phyloP scores from a whole-genome alignment of 2,797 vertebrate species.

The Poeciliopsis turneri region DNA sequence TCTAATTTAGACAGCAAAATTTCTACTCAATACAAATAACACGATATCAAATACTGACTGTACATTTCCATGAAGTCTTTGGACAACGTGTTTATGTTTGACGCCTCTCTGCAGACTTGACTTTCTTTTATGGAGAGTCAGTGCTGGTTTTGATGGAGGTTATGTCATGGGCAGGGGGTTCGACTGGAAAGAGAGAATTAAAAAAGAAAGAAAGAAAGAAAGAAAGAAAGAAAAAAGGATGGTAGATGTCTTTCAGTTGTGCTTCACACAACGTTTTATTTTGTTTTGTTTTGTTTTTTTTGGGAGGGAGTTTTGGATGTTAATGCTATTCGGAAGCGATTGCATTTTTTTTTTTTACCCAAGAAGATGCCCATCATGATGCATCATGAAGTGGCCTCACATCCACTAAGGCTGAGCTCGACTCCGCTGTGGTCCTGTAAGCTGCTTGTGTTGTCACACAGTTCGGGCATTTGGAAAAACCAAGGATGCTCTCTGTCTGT shows the following conservation, averaged over 20 bases:
- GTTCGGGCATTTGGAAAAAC: slow-evolving; percentile 52
- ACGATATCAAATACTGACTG: background rate
- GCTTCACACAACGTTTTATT: background rate
- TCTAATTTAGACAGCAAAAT: background rate
- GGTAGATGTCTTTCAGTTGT: background rate
- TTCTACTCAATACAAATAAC: background rate
- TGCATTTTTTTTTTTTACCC: background rate
- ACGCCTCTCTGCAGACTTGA: background rate
- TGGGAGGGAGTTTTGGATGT: background rate
- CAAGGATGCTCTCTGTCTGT: background rate
- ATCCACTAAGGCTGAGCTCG: background rate
- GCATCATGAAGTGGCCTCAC: background rate
- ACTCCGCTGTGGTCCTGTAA: slow-evolving; percentile 38
- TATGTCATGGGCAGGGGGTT: background rate
- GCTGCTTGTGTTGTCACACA: slow-evolving; percentile 53
- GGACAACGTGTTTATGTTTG: background rate
- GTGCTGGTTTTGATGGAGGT: background rate
- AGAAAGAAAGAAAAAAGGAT: no score
- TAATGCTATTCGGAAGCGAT: background rate
- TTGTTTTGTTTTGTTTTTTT: background rate
- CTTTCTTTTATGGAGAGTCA: background rate
- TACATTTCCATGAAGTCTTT: background rate
- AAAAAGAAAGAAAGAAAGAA: no score
- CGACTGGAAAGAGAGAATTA: no score
- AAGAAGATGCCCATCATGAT: background rate